Evolutionary conservation across 2,113 vertebrate genomes (phyloP).

Genomic region (Prolemur simus): DNA sequence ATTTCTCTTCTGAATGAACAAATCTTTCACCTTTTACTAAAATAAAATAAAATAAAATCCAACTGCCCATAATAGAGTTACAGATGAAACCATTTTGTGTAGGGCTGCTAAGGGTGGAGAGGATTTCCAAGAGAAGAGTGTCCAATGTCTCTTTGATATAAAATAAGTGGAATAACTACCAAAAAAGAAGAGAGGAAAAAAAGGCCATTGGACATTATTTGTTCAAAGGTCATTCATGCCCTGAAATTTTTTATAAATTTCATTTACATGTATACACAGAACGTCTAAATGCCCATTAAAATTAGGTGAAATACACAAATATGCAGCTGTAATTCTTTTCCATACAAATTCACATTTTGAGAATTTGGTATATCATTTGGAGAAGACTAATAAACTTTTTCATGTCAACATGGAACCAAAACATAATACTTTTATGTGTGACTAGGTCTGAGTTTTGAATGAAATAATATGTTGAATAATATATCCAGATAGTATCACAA

Average conservation of each 20-base stretch:
- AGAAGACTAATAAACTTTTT: constrained; percentile 48
- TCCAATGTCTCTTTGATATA: neutral
- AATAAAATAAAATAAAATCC: neutral
- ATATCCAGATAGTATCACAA: neutral
- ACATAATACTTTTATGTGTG: neutral
- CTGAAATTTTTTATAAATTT: constrained; percentile 35
- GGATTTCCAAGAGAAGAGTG: neutral
- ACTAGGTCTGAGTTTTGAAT: constrained; percentile 38
- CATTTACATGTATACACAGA: constrained; percentile 47
- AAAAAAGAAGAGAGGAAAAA: neutral
- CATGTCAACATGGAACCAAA: neutral
- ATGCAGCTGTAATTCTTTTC: constrained; percentile 42
- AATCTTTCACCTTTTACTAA: too few relatives aligned
- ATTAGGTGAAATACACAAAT: constrained; percentile 38
- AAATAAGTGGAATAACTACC: neutral
- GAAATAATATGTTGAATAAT: constrained; percentile 2
- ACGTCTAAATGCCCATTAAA: constrained; percentile 33
- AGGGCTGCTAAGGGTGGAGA: neutral
- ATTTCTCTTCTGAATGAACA: too few relatives aligned
- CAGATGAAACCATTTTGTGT: neutral
- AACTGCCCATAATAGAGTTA: neutral
- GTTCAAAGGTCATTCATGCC: constrained; percentile 1
- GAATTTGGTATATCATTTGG: constrained; percentile 29
- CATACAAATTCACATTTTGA: constrained; percentile 58
- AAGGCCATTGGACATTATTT: neutral